Base-by-base conservation (phyloP, 2,797 vertebrate genomes). In the Streptopelia turtur region DNA sequence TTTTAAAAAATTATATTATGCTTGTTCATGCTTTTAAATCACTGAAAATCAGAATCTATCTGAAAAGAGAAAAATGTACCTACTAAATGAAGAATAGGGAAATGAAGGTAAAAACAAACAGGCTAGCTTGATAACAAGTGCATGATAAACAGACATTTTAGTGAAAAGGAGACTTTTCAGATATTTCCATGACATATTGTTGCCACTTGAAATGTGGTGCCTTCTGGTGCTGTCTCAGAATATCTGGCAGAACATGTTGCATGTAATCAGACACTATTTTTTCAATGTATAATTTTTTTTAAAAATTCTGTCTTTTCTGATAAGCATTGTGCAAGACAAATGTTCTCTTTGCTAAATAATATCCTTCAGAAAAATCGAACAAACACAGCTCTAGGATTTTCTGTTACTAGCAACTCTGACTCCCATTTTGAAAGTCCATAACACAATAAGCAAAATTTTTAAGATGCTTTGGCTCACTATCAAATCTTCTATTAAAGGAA, bases 221-320 rank as follows among this genome's bases (percentile, higher is more conserved):
- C 96, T 97, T 97, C 96, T 97, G 96, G 94, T 95, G 94, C 95
- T 96, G 94, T 95, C 95, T 97, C 93, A 82, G 94, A 97, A 90
- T 96, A 97, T 97, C 96, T 96, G 96, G 95, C 96, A 97, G 96
- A 95, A 96, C 96, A 96, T 89, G 93, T 84, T 96, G 96, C 80
- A 93, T 97, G 95, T 92, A 97, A 95, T 90, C 95, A 94, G 95
- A 96, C 1, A 0, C 85, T 95, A 92, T 96, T 95, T 96, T 91
- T 83, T 90, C 88, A 90, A 80, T 41, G 64, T 37, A 79, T 27
- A n/a, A 52, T 70, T 93, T 95, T 55, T 87, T 37, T 0, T 24
- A 49, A 3, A 30, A 86, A 87, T 82, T 70, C 91, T 94, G 96
- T 93, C 90, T 92, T 92, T 64, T 95, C 93, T 87, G 86, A 90